Evolutionary conservation across 2,888 invertebrate species (phyloP), one percentile per base, ranked within the genome.

Genomic region (Cheilosia impressa): DNA sequence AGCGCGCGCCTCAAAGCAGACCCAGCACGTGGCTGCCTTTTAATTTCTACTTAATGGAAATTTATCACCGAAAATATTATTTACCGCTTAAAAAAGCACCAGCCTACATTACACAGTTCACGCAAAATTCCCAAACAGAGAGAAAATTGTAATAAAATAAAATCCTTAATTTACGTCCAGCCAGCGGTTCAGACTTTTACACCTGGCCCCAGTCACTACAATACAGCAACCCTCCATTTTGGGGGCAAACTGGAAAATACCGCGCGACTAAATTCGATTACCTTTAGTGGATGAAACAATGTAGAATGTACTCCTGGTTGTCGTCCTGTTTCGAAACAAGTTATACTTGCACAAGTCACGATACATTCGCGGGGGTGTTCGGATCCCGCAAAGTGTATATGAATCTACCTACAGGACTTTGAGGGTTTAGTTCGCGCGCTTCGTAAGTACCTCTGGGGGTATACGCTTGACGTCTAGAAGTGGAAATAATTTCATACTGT

Each of bases 221-320:
- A 15, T 10, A n/a, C 17, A 31, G 31, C 55, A 43, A 41, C 55
- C 60, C 66, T 24, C 38, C 43, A 15, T 27, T 77, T 71, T 52
- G 31, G 38, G 27, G 31, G 47, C 13, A 72, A 72, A 72, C 83
- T 73, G 73, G 73, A 85, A 81, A 81, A 85, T 81, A 77, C 81
- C 81, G 68, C 85, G 81, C 85, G 77, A 81, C 76, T 77, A 85
- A 81, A 85, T 85, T 85, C 85, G 85, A 85, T 81, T 85, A 85
- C 85, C 66, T 76, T 76, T 85, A 85, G 81, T 72, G 66, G 71
- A 85, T 68, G 81, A 76, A 81, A 81, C 76, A 85, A 81, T 85
- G 77, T 83, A 71, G 45, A 81, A 81, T 85, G 72, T 83, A 71
- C 57, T 66, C 7, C 55, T 31, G 53, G 71, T 60, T 85, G 76